A percentile compares a stretch with the other conserved stretches of the same genome.
These are phyloP conservation scores for Macrotis lagotis DNA, from an alignment of 2,113 vertebrate species.

Conservation along the genomic window DNA sequence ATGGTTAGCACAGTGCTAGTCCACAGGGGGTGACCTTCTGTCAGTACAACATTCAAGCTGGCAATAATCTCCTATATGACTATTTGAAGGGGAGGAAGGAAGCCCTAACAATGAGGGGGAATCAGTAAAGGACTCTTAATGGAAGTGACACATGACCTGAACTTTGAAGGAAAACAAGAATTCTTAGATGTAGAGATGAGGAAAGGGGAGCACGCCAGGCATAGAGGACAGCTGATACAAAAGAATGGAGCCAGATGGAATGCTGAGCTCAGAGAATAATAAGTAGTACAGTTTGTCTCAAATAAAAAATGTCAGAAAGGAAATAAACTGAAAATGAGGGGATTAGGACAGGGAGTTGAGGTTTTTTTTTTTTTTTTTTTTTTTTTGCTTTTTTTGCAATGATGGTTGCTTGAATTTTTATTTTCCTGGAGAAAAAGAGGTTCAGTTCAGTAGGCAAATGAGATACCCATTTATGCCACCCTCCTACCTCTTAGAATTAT, in stretches of 20 bases:
- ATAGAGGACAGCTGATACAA: neutral
- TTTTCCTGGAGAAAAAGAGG: neutral
- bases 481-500: conserved; percentile 19
- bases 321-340: neutral
- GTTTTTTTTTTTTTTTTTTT: neutral
- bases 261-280: neutral
- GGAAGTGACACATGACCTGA: neutral
- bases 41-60: neutral
- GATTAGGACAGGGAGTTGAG: neutral
- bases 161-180: neutral
- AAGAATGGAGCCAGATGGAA: neutral
- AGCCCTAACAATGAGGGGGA: neutral
- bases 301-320: neutral
- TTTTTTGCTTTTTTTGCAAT: neutral
- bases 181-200: neutral
- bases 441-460: neutral
- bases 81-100: neutral
- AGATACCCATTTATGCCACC: neutral
- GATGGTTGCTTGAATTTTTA: neutral
- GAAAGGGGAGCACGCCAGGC: neutral
- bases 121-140: neutral
- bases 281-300: neutral
- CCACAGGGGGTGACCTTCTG: neutral
- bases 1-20: neutral
- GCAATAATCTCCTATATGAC: neutral